These are phyloP conservation scores for Ceratina japonica DNA, from an alignment of 1,140 invertebrate genomes.

Conservation along the genomic window DNA sequence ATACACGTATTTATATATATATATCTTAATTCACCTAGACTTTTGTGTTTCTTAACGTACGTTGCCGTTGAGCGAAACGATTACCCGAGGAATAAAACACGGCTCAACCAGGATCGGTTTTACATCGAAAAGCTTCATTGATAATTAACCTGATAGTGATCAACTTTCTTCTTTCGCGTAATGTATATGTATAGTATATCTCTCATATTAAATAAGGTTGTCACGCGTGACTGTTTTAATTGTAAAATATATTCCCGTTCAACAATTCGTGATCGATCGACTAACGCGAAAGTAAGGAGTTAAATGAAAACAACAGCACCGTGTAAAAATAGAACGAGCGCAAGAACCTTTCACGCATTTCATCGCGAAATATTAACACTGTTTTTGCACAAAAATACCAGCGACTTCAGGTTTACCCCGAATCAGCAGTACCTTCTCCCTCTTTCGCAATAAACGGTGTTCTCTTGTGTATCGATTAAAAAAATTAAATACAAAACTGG, in stretches of 20 bases:
- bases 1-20: slow-evolving; percentile 54
- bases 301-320: slow-evolving; percentile 62
- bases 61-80: slow-evolving; percentile 51
- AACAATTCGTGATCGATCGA: slow-evolving; percentile 45
- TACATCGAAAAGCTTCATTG: slow-evolving; percentile 11
- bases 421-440: slow-evolving; percentile 9
- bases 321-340: slow-evolving; percentile 44
- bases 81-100: slow-evolving; percentile 19
- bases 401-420: neutral
- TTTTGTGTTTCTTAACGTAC: slow-evolving; percentile 58
- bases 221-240: slow-evolving; percentile 27
- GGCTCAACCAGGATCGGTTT: slow-evolving; percentile 8
- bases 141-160: neutral
- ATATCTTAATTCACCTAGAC: slow-evolving; percentile 54
- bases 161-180: neutral
- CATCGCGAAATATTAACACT: neutral
- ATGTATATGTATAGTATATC: slow-evolving; percentile 18
- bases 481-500: slow-evolving; percentile 62
- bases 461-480: slow-evolving; percentile 37
- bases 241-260: slow-evolving; percentile 32
- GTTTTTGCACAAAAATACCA: slow-evolving; percentile 20
- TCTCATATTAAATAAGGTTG: slow-evolving; percentile 1
- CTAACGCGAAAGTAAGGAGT: slow-evolving; percentile 39
- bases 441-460: neutral
- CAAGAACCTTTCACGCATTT: neutral